phyloP scores from a whole-genome alignment of 1,140 invertebrate genomes.

The Calliopsis andreniformis region DNA sequence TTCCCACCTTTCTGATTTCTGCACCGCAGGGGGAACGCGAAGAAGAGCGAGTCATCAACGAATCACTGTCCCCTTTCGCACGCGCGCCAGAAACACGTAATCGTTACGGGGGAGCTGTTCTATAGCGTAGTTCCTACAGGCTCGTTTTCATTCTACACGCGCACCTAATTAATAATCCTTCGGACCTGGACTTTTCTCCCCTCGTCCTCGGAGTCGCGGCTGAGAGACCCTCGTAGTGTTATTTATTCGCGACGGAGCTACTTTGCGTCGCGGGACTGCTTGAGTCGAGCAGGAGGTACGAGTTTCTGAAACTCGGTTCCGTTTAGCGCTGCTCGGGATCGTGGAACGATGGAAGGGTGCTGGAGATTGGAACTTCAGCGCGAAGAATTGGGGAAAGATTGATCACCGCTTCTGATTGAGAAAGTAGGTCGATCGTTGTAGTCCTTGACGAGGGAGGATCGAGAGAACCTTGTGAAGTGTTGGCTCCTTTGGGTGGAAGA shows the following conservation, averaged over 20 bases:
- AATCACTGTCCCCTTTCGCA: neutral
- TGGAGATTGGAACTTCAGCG: neutral
- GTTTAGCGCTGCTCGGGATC: neutral
- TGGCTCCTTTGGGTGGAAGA: neutral
- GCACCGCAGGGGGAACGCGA: constrained; percentile 32
- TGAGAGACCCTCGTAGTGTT: constrained; percentile 41
- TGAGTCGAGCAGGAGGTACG: neutral
- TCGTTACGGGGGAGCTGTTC: constrained; percentile 39
- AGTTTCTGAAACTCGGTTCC: constrained; percentile 23
- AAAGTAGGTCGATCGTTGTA: neutral
- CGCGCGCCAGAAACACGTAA: constrained; percentile 2
- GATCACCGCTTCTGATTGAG: neutral
- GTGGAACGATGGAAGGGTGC: neutral
- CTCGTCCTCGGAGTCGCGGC: neutral
- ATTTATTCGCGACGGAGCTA: constrained; percentile 52
- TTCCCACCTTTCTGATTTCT: constrained; percentile 40
- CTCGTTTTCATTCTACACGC: constrained; percentile 52
- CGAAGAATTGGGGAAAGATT: neutral
- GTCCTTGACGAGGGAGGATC: neutral
- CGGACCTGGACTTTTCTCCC: neutral
- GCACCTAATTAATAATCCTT: constrained; percentile 53
- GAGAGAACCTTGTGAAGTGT: neutral
- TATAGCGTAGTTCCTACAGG: constrained; percentile 63
- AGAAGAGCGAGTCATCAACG: constrained; percentile 21
- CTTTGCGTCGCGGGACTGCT: neutral